These are phyloP conservation scores for Rhyacichthys aspro DNA, from an alignment of 2,797 vertebrate species.

Conservation along the genomic window DNA sequence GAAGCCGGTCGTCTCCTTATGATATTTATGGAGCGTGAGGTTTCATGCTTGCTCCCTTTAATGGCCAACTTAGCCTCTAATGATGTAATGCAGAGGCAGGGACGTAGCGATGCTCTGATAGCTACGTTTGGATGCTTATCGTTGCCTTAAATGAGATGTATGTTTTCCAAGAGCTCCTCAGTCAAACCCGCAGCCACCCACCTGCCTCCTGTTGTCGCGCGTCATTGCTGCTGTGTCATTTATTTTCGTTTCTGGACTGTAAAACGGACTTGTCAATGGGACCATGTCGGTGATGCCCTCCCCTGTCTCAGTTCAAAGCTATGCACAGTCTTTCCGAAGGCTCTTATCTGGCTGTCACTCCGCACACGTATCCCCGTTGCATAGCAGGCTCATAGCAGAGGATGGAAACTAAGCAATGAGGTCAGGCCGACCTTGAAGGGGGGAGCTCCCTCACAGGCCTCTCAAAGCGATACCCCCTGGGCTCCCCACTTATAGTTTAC, in stretches of 20 bases:
- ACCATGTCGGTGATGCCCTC: constrained; percentile 30
- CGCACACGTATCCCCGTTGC: constrained; percentile 59
- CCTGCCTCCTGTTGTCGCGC: constrained; percentile 71
- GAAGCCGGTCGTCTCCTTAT: constrained; percentile 47
- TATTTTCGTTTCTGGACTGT: constrained; percentile 49
- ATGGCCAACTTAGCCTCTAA: constrained; percentile 64
- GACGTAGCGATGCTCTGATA: constrained; percentile 50
- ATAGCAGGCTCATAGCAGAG: constrained; percentile 52
- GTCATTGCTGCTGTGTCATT: constrained; percentile 75
- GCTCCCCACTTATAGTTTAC: constrained; percentile 59
- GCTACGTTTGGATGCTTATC: constrained; percentile 42
- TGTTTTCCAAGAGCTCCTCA: constrained; percentile 33
- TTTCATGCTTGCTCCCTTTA: constrained; percentile 61
- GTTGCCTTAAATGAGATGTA: constrained; percentile 33
- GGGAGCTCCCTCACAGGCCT: constrained; percentile 70
- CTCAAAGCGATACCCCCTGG: constrained; percentile 60
- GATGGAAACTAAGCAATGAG: constrained; percentile 81
- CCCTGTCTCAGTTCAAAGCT: constrained; percentile 61
- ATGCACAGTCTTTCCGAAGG: constrained; percentile 56
- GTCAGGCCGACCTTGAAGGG: constrained; percentile 82
- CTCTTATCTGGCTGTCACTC: constrained; percentile 71
- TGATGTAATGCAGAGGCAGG: constrained; percentile 72
- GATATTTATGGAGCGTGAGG: constrained; percentile 70
- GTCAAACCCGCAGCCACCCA: constrained; percentile 74
- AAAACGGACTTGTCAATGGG: constrained; percentile 45